Percentiles rank a stretch among this genome's conserved stretches.
phyloP scores from a whole-genome alignment of 53 echinoderm and acorn worm species.

The Holothuria leucospilota region DNA sequence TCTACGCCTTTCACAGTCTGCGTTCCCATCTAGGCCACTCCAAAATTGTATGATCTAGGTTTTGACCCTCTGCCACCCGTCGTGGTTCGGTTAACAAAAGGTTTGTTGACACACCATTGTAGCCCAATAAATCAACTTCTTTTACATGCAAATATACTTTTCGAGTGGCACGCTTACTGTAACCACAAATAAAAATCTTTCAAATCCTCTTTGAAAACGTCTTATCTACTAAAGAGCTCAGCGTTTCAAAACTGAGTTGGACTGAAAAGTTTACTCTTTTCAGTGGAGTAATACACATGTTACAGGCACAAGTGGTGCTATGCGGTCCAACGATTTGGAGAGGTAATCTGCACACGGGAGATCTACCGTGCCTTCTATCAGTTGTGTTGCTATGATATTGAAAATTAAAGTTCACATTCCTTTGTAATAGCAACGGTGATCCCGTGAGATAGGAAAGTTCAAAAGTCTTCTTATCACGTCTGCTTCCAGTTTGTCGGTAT shows the following conservation, averaged over 20 bases:
- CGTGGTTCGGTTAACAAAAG: conserved; percentile 32
- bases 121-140: conserved; percentile 28
- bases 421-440: conserved; percentile 11
- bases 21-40: too few relatives aligned
- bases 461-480: too few relatives aligned
- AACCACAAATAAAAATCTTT: conserved; percentile 23
- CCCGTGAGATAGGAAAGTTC: conserved; percentile 6
- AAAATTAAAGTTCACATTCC: conserved; percentile 23
- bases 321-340: too few relatives aligned
- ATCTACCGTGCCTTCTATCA: too few relatives aligned
- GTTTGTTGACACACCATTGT: conserved; percentile 40
- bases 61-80: conserved; percentile 32
- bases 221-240: neutral
- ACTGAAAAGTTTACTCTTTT: too few relatives aligned
- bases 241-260: too few relatives aligned
- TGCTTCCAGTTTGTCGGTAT: too few relatives aligned
- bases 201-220: conserved; percentile 14
- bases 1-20: too few relatives aligned
- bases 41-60: too few relatives aligned
- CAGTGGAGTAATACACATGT: too few relatives aligned
- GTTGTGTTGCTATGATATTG: neutral
- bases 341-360: too few relatives aligned
- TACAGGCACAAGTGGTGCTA: too few relatives aligned
- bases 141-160: conserved; percentile 39
- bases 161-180: conserved; percentile 32